A percentile compares a stretch with the other conserved stretches of the same genome.
These are phyloP conservation scores for Aspiorhynchus laticeps DNA, from an alignment of 2,113 vertebrate genomes.

Conservation along the genomic window DNA sequence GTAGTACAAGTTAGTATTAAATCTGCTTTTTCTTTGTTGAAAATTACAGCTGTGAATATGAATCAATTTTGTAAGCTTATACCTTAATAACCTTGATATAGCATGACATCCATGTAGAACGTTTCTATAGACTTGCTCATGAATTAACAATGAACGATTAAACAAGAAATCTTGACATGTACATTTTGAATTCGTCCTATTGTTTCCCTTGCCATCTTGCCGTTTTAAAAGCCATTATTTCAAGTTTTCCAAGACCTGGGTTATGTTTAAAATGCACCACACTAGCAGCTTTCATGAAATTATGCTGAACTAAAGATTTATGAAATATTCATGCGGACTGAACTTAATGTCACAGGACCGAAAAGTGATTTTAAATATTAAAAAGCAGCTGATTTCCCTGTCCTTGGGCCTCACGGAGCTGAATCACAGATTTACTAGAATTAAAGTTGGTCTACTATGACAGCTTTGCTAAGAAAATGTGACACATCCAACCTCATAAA, in stretches of 20 bases:
- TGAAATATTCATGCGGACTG: conserved; percentile 66
- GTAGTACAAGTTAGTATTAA: not conserved
- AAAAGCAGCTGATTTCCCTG: conserved; percentile 61
- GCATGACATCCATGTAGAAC: not conserved
- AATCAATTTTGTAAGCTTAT: not conserved
- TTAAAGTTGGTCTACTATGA: conserved; percentile 12
- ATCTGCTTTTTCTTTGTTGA: conserved; percentile 4
- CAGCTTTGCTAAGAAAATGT: conserved; percentile 38
- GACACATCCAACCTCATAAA: conserved; percentile 21
- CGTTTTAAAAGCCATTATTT: conserved; percentile 32
- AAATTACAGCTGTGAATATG: not conserved
- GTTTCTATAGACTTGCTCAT: not conserved
- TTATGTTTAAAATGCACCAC: conserved; percentile 63
- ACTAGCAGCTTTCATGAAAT: conserved; percentile 59
- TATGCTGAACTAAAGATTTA: conserved; percentile 55
- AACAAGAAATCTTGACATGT: not conserved
- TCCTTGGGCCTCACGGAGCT: conserved; percentile 43
- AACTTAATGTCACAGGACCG: conserved; percentile 63
- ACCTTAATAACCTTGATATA: not conserved
- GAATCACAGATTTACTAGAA: conserved; percentile 40
- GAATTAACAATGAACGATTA: not conserved
- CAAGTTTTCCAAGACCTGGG: conserved; percentile 48
- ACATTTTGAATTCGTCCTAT: not conserved
- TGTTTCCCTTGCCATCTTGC: conserved; percentile 13
- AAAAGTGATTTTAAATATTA: conserved; percentile 64